Conservation (phyloP, 2,888 invertebrate species). For the Linyphia triangularis region DNA sequence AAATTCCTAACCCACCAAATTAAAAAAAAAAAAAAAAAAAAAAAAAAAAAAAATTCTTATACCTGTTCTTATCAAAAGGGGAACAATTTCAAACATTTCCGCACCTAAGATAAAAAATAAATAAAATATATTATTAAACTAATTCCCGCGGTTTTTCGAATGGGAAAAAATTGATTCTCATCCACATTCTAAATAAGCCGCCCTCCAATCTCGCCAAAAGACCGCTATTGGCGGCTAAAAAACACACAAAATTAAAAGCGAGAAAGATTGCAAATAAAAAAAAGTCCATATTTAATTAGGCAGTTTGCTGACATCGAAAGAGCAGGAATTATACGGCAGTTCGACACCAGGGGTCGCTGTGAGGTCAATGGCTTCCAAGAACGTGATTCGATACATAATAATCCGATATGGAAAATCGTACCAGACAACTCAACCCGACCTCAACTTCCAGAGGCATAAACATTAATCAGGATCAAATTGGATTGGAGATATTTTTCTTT, state of each 20-base stretch:
- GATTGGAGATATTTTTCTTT: background rate
- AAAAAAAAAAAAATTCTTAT: too few species aligned
- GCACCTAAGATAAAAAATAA: too few species aligned
- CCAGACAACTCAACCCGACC: conserved; percentile 29
- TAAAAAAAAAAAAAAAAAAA: too few species aligned
- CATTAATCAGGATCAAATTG: conserved; percentile 34
- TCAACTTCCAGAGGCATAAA: conserved; percentile 2
- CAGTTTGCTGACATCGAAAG: conserved; percentile 29
- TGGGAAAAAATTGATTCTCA: too few species aligned
- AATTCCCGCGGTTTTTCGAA: too few species aligned
- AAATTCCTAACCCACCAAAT: too few species aligned
- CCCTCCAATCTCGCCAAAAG: conserved; percentile 1
- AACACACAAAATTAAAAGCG: conserved; percentile 9
- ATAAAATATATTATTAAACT: too few species aligned
- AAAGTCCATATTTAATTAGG: conserved; percentile 55
- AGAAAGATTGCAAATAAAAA: conserved; percentile 11
- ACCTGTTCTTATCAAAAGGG: too few species aligned
- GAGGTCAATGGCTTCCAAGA: conserved; percentile 61
- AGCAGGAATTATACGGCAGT: conserved; percentile 48
- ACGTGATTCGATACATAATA: conserved; percentile 51
- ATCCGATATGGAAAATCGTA: conserved; percentile 7
- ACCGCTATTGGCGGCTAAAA: conserved; percentile 2
- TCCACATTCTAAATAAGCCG: background rate
- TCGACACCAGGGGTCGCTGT: conserved; percentile 47
- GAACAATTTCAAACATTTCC: too few species aligned